These are phyloP conservation scores for Sarcophaga bullata DNA, from an alignment of 1,140 invertebrate genomes.

Conservation along the genomic window DNA sequence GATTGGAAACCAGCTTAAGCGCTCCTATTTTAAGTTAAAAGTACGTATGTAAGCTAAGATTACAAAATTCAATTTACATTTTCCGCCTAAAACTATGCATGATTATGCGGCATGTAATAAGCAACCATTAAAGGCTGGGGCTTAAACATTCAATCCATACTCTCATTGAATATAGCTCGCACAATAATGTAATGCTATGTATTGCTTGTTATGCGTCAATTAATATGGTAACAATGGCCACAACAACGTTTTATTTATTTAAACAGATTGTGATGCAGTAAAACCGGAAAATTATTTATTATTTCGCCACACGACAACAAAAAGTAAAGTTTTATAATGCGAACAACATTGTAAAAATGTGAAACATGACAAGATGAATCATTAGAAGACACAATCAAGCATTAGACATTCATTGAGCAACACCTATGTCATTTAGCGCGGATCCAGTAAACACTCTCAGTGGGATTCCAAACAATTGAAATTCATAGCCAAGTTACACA, in stretches of 20 bases:
- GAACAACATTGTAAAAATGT: background rate
- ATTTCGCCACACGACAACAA: background rate
- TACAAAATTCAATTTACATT: too few species aligned
- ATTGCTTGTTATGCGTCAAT: background rate
- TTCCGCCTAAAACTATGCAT: background rate
- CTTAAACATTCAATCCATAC: background rate
- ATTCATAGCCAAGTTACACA: too few species aligned
- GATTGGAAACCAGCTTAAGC: too few species aligned
- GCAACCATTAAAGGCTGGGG: too few species aligned
- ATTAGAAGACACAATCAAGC: background rate
- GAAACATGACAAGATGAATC: background rate
- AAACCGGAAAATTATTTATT: background rate
- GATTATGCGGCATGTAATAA: background rate
- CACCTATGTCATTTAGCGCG: background rate
- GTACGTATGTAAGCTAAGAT: too few species aligned
- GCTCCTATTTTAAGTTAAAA: too few species aligned
- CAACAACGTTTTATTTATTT: background rate
- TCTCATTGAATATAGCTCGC: background rate
- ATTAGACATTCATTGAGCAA: slow-evolving; percentile 35
- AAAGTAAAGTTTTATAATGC: slow-evolving; percentile 16
- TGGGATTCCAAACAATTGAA: too few species aligned
- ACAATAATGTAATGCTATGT: background rate
- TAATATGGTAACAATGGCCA: background rate
- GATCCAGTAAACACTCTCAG: background rate
- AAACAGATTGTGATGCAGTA: background rate